phyloP scores from a whole-genome alignment of 2,888 invertebrate genomes.

The Ferdinandea cuprea region DNA sequence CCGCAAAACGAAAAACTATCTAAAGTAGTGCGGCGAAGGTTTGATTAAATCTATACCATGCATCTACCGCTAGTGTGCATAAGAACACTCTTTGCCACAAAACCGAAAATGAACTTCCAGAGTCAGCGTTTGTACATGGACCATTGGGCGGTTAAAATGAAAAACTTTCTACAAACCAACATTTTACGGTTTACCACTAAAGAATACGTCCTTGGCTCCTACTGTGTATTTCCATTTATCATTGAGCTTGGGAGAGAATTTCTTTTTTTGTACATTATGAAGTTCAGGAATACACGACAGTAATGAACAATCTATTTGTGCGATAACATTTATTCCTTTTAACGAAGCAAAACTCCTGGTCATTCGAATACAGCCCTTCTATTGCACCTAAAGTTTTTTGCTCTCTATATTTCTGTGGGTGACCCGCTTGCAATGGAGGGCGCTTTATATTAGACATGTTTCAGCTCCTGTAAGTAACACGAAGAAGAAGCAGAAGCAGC shows the following conservation, averaged over 20 bases:
- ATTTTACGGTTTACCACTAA: constrained; percentile 5
- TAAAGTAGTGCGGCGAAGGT: too few species aligned
- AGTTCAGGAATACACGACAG: neutral
- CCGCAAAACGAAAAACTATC: neutral
- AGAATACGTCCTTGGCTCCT: neutral
- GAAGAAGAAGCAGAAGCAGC: neutral
- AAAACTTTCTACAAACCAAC: constrained; percentile 20
- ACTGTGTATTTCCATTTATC: neutral
- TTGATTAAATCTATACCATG: neutral
- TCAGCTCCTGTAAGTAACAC: constrained; percentile 12
- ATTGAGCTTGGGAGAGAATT: too few species aligned
- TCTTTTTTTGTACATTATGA: neutral
- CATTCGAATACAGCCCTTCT: constrained; percentile 12
- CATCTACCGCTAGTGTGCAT: neutral
- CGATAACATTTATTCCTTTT: constrained; percentile 25
- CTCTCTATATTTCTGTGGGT: neutral
- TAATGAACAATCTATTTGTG: constrained; percentile 26
- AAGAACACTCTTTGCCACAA: neutral
- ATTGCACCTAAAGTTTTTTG: constrained; percentile 3
- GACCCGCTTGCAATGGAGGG: neutral
- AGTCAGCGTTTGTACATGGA: constrained; percentile 1
- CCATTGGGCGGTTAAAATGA: constrained; percentile 5
- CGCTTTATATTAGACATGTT: constrained; percentile 2
- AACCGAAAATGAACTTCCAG: neutral
- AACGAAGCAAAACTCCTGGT: constrained; percentile 26